phyloP scores from a whole-genome alignment of 23 tunicate species.

The Phallusia fumigata region DNA sequence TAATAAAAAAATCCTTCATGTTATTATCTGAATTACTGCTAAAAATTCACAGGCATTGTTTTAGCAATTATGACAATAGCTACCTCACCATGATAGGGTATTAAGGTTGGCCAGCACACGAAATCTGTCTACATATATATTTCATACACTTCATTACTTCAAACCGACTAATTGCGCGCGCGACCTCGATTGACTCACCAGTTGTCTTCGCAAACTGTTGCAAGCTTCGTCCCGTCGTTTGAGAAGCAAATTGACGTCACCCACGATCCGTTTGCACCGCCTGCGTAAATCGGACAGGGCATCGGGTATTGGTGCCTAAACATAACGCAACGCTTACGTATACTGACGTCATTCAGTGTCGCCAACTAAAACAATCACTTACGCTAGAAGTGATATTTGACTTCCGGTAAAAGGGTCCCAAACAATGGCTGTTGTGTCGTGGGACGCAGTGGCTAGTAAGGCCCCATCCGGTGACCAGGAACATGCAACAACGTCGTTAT shows the following conservation, averaged over 20 bases:
- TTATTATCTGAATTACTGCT: too few species aligned
- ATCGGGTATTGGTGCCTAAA: slow-evolving; percentile 72
- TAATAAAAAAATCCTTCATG: too few species aligned
- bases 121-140: too few species aligned
- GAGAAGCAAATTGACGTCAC: slow-evolving; percentile 72
- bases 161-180: too few species aligned
- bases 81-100: too few species aligned
- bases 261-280: slow-evolving; percentile 95
- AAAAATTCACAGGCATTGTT: too few species aligned
- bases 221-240: slow-evolving; percentile 69
- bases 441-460: slow-evolving; percentile 83
- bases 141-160: too few species aligned
- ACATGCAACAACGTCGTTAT: slow-evolving; percentile 80
- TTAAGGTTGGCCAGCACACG: too few species aligned
- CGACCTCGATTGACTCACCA: slow-evolving; percentile 22
- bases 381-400: slow-evolving; percentile 51
- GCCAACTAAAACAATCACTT: not conserved
- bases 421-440: slow-evolving; percentile 75
- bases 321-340: not conserved
- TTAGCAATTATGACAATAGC: too few species aligned
- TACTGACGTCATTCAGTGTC: too few species aligned
- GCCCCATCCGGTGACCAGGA: slow-evolving; percentile 98
- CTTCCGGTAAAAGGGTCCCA: slow-evolving; percentile 62
- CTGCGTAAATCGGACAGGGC: slow-evolving; percentile 86
- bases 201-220: slow-evolving; percentile 92